Evolutionary conservation across 2,113 vertebrate species (phyloP).

Genomic region (Ameiurus melas): DNA sequence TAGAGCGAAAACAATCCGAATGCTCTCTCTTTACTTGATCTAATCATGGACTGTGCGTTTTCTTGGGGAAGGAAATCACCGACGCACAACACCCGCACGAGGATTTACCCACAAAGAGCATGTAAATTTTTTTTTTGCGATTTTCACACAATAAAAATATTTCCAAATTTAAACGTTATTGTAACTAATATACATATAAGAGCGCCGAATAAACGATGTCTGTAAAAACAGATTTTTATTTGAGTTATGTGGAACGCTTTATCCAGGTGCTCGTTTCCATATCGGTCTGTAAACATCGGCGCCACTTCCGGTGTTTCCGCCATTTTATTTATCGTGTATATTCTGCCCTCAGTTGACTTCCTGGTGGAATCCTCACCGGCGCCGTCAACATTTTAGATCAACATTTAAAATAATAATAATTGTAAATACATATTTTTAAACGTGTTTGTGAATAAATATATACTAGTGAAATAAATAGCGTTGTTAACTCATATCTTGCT

Average conservation of each 20-base stretch:
- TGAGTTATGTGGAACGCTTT: slow-evolving; percentile 24
- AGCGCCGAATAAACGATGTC: not conserved
- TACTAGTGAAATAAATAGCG: not conserved
- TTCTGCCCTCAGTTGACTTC: not conserved
- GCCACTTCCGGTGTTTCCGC: not conserved
- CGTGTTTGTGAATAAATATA: not conserved
- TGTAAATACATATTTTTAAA: not conserved
- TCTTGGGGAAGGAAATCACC: slow-evolving; percentile 18
- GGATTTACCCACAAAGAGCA: not conserved
- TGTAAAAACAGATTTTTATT: not conserved
- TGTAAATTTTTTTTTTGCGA: no score
- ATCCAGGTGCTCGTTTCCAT: not conserved
- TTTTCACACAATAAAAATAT: not conserved
- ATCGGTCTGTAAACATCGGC: slow-evolving; percentile 37
- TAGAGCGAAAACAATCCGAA: not conserved
- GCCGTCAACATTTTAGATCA: not conserved
- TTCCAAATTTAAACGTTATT: no score
- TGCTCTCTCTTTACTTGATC: not conserved
- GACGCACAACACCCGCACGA: not conserved
- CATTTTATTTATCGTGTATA: not conserved
- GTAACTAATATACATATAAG: no score
- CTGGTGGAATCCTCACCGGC: not conserved
- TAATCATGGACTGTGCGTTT: not conserved
- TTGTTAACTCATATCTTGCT: not conserved
- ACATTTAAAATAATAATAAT: not conserved